These are phyloP conservation scores for Lumbricus terrestris DNA, from an alignment of 2,888 invertebrate genomes.

Conservation along the genomic window DNA sequence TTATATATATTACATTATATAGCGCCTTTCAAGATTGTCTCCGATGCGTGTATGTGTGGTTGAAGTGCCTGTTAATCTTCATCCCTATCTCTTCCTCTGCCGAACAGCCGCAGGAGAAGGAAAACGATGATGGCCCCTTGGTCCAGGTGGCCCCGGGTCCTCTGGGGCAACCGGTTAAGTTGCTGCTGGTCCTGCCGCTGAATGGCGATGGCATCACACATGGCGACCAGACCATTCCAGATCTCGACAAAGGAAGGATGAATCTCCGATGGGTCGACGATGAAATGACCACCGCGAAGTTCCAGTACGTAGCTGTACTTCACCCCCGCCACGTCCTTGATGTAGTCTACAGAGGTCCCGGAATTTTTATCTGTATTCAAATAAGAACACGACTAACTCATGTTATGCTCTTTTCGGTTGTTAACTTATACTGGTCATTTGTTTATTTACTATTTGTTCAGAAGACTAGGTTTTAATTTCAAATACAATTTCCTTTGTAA, in stretches of 20 bases:
- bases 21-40: neutral
- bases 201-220: neutral
- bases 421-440: neutral
- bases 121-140: slow-evolving; percentile 3
- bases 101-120: neutral
- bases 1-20: too few species aligned
- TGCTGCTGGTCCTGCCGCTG: neutral
- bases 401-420: neutral
- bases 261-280: slow-evolving; percentile 20
- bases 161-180: neutral
- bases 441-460: too few species aligned
- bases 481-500: too few species aligned
- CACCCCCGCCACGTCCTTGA: slow-evolving; percentile 20
- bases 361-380: slow-evolving; percentile 23
- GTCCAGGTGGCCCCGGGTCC: neutral
- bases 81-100: neutral
- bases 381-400: neutral
- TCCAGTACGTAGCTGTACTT: slow-evolving; percentile 23
- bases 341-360: slow-evolving; percentile 20
- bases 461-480: too few species aligned
- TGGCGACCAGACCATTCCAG: slow-evolving; percentile 25
- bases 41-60: neutral
- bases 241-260: slow-evolving; percentile 26
- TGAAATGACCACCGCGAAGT: slow-evolving; percentile 23
- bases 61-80: neutral